Percentiles rank a stretch among this genome's conserved stretches.
Conservation (phyloP, 1,140 invertebrate genomes). For the Myzus persicae region DNA sequence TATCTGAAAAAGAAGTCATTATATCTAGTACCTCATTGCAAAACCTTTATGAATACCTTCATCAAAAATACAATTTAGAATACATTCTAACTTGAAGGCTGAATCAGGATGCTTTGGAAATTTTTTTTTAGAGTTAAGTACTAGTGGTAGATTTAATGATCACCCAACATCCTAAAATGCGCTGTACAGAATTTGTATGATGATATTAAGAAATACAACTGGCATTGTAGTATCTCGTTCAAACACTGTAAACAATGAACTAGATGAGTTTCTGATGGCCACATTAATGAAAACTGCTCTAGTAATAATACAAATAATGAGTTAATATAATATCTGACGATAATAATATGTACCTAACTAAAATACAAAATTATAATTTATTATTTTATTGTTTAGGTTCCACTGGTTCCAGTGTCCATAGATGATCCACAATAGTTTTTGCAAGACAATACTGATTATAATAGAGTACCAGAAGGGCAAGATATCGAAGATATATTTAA, state of each 20-base stretch:
- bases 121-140: not conserved
- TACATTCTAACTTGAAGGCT: not conserved
- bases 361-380: too few species aligned
- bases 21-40: not conserved
- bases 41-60: conserved; percentile 56
- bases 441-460: not conserved
- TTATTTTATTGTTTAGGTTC: not conserved
- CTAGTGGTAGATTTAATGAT: not conserved
- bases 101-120: not conserved
- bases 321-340: too few species aligned
- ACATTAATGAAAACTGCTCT: not conserved
- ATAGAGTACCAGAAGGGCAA: not conserved
- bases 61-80: conserved; percentile 61
- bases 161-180: not conserved
- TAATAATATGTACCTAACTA: too few species aligned
- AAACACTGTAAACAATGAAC: not conserved
- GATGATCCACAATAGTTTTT: not conserved
- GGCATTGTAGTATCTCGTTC: not conserved
- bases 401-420: not conserved
- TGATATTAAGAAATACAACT: not conserved
- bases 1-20: not conserved
- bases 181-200: not conserved
- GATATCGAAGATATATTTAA: not conserved
- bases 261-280: not conserved
- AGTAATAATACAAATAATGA: not conserved